These are phyloP conservation scores for Nebria ingens DNA, from an alignment of 1,140 invertebrate genomes.

Conservation along the genomic window DNA sequence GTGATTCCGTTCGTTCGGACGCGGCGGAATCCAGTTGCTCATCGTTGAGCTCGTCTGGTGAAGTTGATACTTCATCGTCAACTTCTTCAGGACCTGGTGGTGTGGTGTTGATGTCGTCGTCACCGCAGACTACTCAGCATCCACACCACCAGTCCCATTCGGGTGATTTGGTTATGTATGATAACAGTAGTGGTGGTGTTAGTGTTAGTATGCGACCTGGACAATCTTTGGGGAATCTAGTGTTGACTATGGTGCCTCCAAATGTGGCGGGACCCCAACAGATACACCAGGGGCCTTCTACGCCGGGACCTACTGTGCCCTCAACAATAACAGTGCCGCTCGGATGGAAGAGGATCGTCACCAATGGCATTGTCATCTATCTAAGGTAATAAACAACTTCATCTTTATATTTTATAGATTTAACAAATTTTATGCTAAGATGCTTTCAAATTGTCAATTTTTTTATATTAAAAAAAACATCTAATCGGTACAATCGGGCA, in stretches of 20 bases:
- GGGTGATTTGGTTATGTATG: conserved; percentile 32
- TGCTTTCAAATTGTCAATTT: neutral
- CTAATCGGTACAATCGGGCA: neutral
- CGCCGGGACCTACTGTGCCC: conserved; percentile 2
- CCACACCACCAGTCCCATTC: conserved; percentile 23
- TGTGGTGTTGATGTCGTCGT: neutral
- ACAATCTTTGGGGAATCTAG: conserved; percentile 20
- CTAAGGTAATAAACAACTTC: conserved; percentile 41
- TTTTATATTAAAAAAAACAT: neutral
- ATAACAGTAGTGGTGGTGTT: conserved; percentile 22
- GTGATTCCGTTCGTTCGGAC: conserved; percentile 38
- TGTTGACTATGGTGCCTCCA: conserved; percentile 25
- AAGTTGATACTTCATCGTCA: conserved; percentile 3
- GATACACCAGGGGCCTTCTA: neutral
- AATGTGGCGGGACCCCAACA: conserved; percentile 13
- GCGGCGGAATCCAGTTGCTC: conserved; percentile 38
- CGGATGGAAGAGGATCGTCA: conserved; percentile 43
- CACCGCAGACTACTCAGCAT: too few relatives aligned
- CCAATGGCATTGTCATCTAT: conserved; percentile 42
- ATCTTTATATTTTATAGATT: neutral
- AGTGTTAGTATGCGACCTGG: conserved; percentile 29
- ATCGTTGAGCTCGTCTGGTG: conserved; percentile 35
- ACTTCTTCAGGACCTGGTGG: neutral
- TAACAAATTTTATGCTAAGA: neutral
- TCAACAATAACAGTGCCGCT: conserved; percentile 36